Evolutionary conservation across 2,797 vertebrate species (phyloP), one percentile per base, ranked within the genome.

Genomic region (Carapus acus): DNA sequence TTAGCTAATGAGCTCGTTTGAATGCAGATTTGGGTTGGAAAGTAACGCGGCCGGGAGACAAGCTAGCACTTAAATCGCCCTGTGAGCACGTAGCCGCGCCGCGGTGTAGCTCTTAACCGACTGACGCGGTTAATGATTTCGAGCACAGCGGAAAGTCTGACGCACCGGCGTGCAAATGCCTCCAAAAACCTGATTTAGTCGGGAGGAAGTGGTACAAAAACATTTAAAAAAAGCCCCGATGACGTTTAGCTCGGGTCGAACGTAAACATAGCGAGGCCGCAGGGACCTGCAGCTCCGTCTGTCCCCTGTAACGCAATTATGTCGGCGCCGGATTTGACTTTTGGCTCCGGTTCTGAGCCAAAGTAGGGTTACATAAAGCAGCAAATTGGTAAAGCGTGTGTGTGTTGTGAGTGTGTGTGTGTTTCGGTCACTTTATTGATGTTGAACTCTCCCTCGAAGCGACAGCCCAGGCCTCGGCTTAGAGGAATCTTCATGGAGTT

Each of bases 401-500:
- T 8, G 12, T 23, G 6, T 44, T 22, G 8, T 37, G 27, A 3
- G 22, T 48, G 9, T 27, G 24, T 27, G 24, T 27, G 24, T 27
- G 24, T 27, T 4, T 27, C 15, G 2, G 74, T 87, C 80, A 94
- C 96, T 88, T 99, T 99, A 81, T 99, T 99, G 79, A 99, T 96
- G 79, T 82, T 93, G 86, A 99, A 99, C 62, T 91, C 91, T n/a
- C 96, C 95, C 79, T 99, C 94, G 22, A 98, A 98, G 69, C 95
- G 93, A 83, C 96, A 99, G 31, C 96, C 96, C 1, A 74, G 86
- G 2, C 92, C 94, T 0, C 91, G 87, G 69, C 88, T 92, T 24
- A 98, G 89, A 0, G 93, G 90, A 55, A 98, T 78, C 84, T 97
- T 99, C 94, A 98, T 97, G 0, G 96, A 98, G 81, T 99, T 98